These are phyloP conservation scores for Asbolus verrucosus DNA, from an alignment of 1,140 invertebrate species.

Conservation along the genomic window DNA sequence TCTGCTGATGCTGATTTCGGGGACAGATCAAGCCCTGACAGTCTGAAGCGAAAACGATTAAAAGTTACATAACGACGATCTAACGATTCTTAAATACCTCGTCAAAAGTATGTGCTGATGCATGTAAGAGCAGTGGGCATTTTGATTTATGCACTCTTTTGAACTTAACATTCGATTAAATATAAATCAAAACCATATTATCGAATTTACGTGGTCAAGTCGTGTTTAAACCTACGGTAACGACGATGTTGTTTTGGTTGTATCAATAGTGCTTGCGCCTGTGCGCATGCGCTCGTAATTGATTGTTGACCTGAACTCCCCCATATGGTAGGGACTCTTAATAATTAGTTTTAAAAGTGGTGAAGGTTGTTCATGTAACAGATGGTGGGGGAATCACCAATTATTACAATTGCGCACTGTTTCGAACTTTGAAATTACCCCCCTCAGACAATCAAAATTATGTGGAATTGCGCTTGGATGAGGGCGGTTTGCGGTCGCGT, in stretches of 20 bases:
- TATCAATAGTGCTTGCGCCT: slow-evolving; percentile 47
- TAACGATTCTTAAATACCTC: slow-evolving; percentile 58
- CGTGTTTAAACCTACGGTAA: slow-evolving; percentile 37
- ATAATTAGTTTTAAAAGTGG: no score
- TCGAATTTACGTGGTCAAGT: background rate
- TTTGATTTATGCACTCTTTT: slow-evolving; percentile 55
- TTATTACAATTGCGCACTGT: no score
- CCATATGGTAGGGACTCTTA: no score
- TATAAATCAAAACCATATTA: slow-evolving; percentile 18
- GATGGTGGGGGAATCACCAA: no score
- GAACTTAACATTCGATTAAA: slow-evolving; percentile 57
- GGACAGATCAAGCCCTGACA: slow-evolving; percentile 62
- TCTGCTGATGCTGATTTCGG: slow-evolving; percentile 56
- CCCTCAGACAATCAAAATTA: no score
- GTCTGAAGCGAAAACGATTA: no score
- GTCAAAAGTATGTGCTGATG: slow-evolving; percentile 63
- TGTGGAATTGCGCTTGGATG: no score
- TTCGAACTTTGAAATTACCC: no score
- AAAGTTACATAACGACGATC: no score
- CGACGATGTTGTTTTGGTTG: slow-evolving; percentile 50
- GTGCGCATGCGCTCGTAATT: slow-evolving; percentile 41
- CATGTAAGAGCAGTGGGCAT: slow-evolving; percentile 63
- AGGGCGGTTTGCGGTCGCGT: no score
- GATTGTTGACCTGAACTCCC: slow-evolving; percentile 10
- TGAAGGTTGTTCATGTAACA: no score